Percentiles rank a stretch among this genome's conserved stretches.
Conservation (phyloP, 1,140 invertebrate species). For the Cotesia glomerata region DNA sequence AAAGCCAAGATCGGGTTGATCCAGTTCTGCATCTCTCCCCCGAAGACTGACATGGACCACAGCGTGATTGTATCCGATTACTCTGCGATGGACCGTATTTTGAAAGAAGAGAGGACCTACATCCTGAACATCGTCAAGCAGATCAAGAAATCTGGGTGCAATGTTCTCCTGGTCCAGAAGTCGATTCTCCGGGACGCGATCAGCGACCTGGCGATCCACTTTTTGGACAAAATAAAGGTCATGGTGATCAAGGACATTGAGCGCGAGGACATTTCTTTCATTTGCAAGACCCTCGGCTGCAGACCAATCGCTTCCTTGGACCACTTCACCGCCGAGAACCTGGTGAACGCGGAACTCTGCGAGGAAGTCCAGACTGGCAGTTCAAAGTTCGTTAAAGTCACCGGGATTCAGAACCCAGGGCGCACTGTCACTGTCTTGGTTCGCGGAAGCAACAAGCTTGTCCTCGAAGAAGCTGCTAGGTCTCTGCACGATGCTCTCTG, state of each 20-base stretch:
- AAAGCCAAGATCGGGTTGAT: conserved; percentile 99
- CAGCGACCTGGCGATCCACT: conserved; percentile 96
- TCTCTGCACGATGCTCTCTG: conserved; percentile 98
- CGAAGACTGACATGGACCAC: conserved; percentile 99
- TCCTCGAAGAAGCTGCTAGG: conserved; percentile 92
- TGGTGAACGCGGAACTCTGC: conserved; percentile 91
- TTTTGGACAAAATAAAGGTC: conserved; percentile 98
- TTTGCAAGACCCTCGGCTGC: conserved; percentile 94
- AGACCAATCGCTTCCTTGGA: conserved; percentile 97
- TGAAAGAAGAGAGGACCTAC: conserved; percentile 98
- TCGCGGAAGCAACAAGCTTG: conserved; percentile 96
- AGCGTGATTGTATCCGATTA: conserved; percentile 98
- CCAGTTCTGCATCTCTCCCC: conserved; percentile 99
- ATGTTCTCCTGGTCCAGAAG: conserved; percentile 97
- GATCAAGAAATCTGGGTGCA: conserved; percentile 98
- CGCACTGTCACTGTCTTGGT: conserved; percentile 93
- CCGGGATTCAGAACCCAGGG: conserved; percentile 87
- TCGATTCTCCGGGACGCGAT: conserved; percentile 98
- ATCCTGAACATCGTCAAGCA: conserved; percentile 99
- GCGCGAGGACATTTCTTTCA: conserved; percentile 96
- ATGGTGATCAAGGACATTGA: conserved; percentile 99
- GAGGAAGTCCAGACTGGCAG: conserved; percentile 92
- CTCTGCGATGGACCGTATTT: conserved; percentile 96
- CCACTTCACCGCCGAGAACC: conserved; percentile 92
- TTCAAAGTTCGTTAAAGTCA: conserved; percentile 94